phyloP scores from a whole-genome alignment of 2,113 vertebrate species.

The Dicrurus megarhynchus region DNA sequence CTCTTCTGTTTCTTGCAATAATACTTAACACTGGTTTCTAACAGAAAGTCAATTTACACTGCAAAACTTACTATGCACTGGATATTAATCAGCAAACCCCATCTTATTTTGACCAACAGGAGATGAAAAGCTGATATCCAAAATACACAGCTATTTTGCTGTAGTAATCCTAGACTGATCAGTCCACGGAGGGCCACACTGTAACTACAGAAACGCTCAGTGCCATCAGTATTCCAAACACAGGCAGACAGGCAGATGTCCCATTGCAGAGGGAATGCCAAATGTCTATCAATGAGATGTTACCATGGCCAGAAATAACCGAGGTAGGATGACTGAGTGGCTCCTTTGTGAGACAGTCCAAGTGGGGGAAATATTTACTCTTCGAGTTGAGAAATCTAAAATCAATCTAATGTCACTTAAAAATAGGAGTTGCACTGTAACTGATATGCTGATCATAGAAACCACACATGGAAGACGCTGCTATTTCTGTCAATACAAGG shows the following conservation, averaged over 20 bases:
- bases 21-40: neutral
- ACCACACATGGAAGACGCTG: neutral
- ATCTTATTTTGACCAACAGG: neutral
- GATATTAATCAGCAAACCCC: neutral
- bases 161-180: neutral
- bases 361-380: constrained; percentile 11
- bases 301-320: constrained; percentile 22
- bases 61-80: neutral
- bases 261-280: neutral
- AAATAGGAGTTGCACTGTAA: neutral
- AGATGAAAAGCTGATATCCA: neutral
- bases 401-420: constrained; percentile 31
- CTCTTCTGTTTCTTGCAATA: neutral
- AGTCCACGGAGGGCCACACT: neutral
- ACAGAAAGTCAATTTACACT: neutral
- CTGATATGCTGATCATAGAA: neutral
- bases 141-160: neutral
- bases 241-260: constrained; percentile 16
- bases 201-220: neutral
- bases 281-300: neutral
- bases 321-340: neutral
- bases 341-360: constrained; percentile 3
- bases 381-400: constrained; percentile 5
- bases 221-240: neutral
- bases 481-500: neutral